Evolutionary conservation across 2,797 vertebrate genomes (phyloP).

Genomic region (Cirrhinus mrigala): DNA sequence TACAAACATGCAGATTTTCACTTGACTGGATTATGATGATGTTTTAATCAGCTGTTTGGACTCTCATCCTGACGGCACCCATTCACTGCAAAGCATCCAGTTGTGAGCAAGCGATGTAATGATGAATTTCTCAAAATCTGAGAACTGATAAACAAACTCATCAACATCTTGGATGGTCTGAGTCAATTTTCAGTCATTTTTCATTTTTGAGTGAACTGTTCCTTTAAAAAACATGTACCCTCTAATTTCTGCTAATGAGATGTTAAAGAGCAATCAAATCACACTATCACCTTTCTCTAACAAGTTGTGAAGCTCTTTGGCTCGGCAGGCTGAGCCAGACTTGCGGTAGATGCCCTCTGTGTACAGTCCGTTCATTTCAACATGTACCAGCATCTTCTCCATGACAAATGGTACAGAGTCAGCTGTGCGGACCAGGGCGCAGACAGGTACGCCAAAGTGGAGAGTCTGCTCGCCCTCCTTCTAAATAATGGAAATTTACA

Average conservation of each 20-base stretch:
- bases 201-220: background rate
- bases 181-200: too few species aligned
- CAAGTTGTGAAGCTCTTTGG: conserved; percentile 88
- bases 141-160: too few species aligned
- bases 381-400: conserved; percentile 88
- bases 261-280: background rate
- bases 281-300: conserved; percentile 82
- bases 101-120: background rate
- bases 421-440: conserved; percentile 81
- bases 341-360: conserved; percentile 98
- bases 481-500: conserved; percentile 59
- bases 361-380: conserved; percentile 95
- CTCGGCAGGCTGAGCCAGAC: conserved; percentile 88
- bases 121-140: background rate
- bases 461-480: conserved; percentile 72
- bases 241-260: background rate
- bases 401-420: conserved; percentile 88
- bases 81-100: background rate
- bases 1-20: background rate
- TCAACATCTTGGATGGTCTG: too few species aligned
- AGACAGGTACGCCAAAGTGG: conserved; percentile 90
- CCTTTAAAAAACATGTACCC: background rate
- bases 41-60: background rate
- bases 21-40: background rate
- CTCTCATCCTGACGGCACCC: background rate